These are phyloP conservation scores for Engraulis encrasicolus DNA, from an alignment of 2,113 vertebrate genomes.

Conservation along the genomic window DNA sequence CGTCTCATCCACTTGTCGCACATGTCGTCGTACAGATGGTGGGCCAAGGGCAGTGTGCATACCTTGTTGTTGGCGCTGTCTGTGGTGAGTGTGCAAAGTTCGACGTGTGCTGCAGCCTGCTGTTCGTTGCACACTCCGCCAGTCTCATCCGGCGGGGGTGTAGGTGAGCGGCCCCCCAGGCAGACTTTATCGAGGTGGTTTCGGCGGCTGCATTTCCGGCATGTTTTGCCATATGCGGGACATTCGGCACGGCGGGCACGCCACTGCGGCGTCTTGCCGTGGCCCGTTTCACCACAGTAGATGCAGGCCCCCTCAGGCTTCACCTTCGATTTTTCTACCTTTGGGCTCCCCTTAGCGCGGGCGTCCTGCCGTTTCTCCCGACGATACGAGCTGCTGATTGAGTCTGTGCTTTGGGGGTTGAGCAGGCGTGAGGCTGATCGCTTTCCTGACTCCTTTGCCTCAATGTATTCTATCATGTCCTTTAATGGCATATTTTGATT, in stretches of 20 bases:
- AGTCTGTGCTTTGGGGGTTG: neutral
- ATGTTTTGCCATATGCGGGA: neutral
- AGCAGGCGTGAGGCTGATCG: too few species aligned
- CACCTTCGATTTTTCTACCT: neutral
- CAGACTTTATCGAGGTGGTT: neutral
- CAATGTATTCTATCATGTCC: too few species aligned
- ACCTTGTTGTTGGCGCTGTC: too few species aligned
- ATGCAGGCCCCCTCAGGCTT: neutral
- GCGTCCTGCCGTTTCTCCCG: neutral
- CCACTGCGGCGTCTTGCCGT: neutral
- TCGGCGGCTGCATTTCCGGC: neutral
- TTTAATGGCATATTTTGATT: neutral
- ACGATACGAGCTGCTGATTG: constrained; percentile 20
- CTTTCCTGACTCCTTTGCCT: too few species aligned
- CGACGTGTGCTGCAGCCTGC: neutral
- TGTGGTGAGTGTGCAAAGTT: neutral
- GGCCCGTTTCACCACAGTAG: neutral
- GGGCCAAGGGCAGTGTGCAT: too few species aligned
- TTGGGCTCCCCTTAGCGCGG: neutral
- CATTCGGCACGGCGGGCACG: neutral
- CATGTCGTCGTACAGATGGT: too few species aligned
- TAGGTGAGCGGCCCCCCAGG: neutral
- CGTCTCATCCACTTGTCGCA: too few species aligned
- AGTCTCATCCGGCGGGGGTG: neutral
- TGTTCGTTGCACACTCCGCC: neutral